Percentiles rank a stretch among this genome's conserved stretches.
Conservation (phyloP, 2,888 invertebrate species). For the Callimorpha dominula region DNA sequence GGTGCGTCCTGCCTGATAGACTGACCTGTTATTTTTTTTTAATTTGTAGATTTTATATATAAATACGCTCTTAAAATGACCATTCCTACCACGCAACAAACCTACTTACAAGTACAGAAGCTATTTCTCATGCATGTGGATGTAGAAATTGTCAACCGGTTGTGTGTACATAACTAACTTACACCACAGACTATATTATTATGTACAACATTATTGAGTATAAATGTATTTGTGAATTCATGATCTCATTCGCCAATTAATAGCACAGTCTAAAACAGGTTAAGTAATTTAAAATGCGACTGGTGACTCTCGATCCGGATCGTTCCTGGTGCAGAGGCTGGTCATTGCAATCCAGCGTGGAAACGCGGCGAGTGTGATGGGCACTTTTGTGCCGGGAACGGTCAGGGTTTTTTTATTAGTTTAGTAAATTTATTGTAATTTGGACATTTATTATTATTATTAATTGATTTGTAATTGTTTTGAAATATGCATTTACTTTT, state of each 20-base stretch:
- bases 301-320: too few species aligned
- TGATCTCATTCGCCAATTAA: background rate
- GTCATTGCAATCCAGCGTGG: too few species aligned
- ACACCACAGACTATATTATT: background rate
- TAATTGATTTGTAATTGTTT: too few species aligned
- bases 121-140: background rate
- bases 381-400: too few species aligned
- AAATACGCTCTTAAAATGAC: background rate
- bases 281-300: constrained; percentile 3
- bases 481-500: too few species aligned
- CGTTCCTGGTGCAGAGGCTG: too few species aligned
- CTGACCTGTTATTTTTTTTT: background rate
- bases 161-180: constrained; percentile 9
- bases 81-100: background rate
- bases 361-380: too few species aligned
- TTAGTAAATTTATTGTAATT: too few species aligned
- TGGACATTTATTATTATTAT: too few species aligned
- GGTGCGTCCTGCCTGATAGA: too few species aligned
- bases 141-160: constrained; percentile 12
- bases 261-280: constrained; percentile 4
- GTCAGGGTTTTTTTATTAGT: too few species aligned
- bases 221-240: background rate
- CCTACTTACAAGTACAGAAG: background rate
- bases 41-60: background rate
- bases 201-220: constrained; percentile 1